Base-by-base conservation (phyloP, 1,140 invertebrate genomes). In the Tetranychus urticae region DNA sequence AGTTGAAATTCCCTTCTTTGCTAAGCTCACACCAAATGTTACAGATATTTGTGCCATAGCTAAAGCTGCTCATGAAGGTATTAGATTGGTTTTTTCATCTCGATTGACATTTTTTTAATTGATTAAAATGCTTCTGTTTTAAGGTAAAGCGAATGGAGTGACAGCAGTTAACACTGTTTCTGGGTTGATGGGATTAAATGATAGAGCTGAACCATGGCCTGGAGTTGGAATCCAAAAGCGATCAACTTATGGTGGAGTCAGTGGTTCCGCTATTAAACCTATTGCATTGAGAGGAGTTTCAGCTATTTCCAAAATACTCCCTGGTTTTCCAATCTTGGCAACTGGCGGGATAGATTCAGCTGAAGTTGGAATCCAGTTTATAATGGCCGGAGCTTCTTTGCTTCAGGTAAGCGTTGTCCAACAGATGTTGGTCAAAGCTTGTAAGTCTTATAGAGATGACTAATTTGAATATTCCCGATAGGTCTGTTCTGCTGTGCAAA, bases 1-100 rank as follows among this genome's bases (percentile, higher is more conserved):
- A 1, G 81, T 90, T 2, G 86, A 84, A 68, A 90, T 98, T 66
- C 94, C 94, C n/a, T 86, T 97, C 74, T 97, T 98, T 74, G 81
- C 93, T 2, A 98, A 98, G 75, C 70, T 98, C 55, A 98, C 94
- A 0, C 94, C 94, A 1, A 98, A 97, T 71, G 91, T 97, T 0
- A 97, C 93, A 0, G 83, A 94, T 65, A 89, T 97, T 54, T 81
- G 85, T 1, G 73, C 74, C 6, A 91, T 98, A 66, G 92, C 94
- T 0, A 76, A 70, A 67, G 94, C 93, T 1, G 93, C 93, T 4
- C 76, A 86, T 67, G 81, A 93, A 78, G 88, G 86, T 81, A 74
- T 66, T 61, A 23, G 23, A 23, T 23, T 23, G 23, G 23, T 23
- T 23, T 23, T 23, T 23, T 23, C 23, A 0, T 23, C 0, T 0